Evolutionary conservation across 2,797 vertebrate species (phyloP).

Genomic region (Chelon auratus): DNA sequence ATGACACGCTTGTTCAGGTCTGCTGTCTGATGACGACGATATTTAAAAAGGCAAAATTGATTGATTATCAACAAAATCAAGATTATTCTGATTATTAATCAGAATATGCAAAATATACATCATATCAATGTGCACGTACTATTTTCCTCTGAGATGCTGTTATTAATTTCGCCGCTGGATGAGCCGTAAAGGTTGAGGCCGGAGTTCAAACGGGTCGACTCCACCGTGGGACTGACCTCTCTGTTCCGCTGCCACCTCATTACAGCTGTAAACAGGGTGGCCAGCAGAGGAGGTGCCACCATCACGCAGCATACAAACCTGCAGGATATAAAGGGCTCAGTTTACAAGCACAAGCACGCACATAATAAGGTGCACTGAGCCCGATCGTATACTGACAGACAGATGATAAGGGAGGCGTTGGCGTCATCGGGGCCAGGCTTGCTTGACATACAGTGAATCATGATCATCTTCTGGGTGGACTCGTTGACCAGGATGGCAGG

Average conservation of each 20-base stretch:
- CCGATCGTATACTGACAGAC: conserved; percentile 77
- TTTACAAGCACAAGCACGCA: too few species aligned
- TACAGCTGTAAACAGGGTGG: conserved; percentile 72
- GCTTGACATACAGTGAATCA: conserved; percentile 75
- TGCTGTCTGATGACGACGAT: conserved; percentile 44
- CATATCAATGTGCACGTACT: conserved; percentile 7
- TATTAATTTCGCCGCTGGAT: conserved; percentile 27
- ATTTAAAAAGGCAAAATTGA: background rate
- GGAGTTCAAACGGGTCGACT: conserved; percentile 56
- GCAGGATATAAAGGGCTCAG: conserved; percentile 20
- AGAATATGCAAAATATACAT: too few species aligned
- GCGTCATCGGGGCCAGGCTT: conserved; percentile 59
- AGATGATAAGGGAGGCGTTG: conserved; percentile 55
- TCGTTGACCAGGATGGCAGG: conserved; percentile 75
- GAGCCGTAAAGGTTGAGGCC: conserved; percentile 69
- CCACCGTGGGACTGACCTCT: conserved; percentile 49
- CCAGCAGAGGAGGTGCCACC: conserved; percentile 77
- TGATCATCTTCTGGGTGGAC: conserved; percentile 74
- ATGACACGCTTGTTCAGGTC: conserved; percentile 14
- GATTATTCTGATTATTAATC: too few species aligned
- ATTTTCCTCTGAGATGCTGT: conserved; percentile 34
- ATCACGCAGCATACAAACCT: conserved; percentile 82
- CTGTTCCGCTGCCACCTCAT: conserved; percentile 59
- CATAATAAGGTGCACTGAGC: background rate
- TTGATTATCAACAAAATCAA: too few species aligned